Evolutionary conservation across 1,140 invertebrate species (phyloP).

Genomic region (Drosophila subobscura): DNA sequence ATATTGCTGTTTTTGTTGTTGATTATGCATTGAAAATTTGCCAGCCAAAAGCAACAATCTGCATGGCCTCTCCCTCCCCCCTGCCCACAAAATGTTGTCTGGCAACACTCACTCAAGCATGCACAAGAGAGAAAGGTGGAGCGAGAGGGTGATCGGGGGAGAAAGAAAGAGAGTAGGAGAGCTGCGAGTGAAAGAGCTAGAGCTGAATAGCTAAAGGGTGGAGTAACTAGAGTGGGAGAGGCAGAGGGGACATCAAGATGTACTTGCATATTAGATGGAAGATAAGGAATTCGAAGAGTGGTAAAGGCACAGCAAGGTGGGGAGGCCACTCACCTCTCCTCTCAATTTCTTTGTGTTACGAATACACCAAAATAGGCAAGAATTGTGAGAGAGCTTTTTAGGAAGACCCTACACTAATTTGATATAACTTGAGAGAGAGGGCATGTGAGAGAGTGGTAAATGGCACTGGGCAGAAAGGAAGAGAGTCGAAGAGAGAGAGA

Average conservation of each 20-base stretch:
- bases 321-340: too few species aligned
- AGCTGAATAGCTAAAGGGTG: slow-evolving; percentile 3
- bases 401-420: too few species aligned
- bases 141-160: slow-evolving; percentile 4
- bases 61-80: slow-evolving; percentile 47
- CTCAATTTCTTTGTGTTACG: too few species aligned
- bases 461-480: neutral
- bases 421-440: too few species aligned
- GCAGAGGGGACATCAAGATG: too few species aligned
- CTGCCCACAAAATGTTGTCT: slow-evolving; percentile 18
- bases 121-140: neutral
- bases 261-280: too few species aligned
- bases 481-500: slow-evolving; percentile 29
- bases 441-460: too few species aligned
- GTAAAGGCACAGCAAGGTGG: too few species aligned
- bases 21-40: slow-evolving; percentile 77
- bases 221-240: too few species aligned
- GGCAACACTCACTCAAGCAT: slow-evolving; percentile 30
- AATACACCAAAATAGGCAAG: too few species aligned
- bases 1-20: slow-evolving; percentile 59
- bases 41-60: slow-evolving; percentile 63
- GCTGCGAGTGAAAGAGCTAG: neutral
- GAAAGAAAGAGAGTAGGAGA: neutral
- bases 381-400: too few species aligned
- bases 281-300: too few species aligned